phyloP scores from a whole-genome alignment of 2,113 vertebrate genomes.

The Sakesphorus luctuosus region DNA sequence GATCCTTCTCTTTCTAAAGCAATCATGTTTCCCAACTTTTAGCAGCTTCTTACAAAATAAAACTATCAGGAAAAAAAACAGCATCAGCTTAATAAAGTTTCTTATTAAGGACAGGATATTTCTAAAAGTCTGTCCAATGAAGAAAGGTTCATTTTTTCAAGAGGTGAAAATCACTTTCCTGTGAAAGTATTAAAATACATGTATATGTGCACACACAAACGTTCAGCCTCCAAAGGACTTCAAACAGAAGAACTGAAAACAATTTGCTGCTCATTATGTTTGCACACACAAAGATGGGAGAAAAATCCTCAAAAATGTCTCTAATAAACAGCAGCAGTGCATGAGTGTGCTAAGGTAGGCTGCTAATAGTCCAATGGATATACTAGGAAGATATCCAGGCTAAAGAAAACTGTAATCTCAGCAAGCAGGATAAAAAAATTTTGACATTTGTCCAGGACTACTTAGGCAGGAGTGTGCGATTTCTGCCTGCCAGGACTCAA shows the following conservation, averaged over 20 bases:
- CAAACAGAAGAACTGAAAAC: neutral
- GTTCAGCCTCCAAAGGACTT: neutral
- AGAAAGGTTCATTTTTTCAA: neutral
- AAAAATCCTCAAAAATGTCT: neutral
- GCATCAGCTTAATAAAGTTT: neutral
- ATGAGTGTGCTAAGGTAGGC: neutral
- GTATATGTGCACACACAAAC: neutral
- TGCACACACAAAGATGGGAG: neutral
- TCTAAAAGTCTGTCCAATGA: neutral
- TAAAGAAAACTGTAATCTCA: neutral
- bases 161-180: neutral
- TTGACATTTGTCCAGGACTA: neutral
- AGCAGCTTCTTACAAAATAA: neutral
- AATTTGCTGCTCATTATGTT: neutral
- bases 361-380: neutral
- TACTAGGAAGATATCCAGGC: neutral
- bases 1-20: neutral
- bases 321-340: neutral
- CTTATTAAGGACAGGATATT: neutral
- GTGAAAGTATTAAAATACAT: neutral
- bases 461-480: neutral
- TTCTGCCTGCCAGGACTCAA: neutral
- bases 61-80: neutral
- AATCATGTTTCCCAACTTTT: neutral
- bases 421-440: neutral